These are phyloP conservation scores for Oreochromis grahami DNA, from an alignment of 2,797 vertebrate genomes.

Conservation along the genomic window DNA sequence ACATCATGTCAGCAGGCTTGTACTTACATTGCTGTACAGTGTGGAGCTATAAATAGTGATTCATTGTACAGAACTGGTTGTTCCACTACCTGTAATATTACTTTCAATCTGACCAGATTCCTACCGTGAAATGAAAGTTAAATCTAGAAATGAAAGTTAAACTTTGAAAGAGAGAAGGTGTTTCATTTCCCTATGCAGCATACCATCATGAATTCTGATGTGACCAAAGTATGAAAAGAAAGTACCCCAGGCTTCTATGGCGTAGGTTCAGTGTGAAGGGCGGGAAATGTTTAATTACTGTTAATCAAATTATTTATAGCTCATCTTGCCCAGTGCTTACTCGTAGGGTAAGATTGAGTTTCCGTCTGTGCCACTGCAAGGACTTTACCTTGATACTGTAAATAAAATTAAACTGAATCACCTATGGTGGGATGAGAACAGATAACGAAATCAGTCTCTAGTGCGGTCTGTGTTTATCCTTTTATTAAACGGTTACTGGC, in stretches of 20 bases:
- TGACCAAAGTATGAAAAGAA: not conserved
- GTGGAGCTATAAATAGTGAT: not conserved
- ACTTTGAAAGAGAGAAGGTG: not conserved
- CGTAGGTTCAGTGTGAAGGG: not conserved
- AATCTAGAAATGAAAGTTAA: not conserved
- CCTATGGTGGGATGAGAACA: not conserved
- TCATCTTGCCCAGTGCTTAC: not conserved
- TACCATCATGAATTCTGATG: not conserved
- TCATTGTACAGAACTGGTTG: not conserved
- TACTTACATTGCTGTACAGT: rapidly evolving
- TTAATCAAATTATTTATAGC: not conserved
- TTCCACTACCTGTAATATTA: rapidly evolving
- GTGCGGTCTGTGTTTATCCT: not conserved
- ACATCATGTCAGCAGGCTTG: not conserved
- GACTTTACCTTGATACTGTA: not conserved
- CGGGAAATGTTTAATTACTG: not conserved
- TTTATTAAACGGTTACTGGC: not conserved
- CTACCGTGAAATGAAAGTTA: slow-evolving; percentile 27
- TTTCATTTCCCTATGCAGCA: slow-evolving; percentile 5
- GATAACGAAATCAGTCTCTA: not conserved
- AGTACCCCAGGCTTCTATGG: not conserved
- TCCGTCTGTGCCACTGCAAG: not conserved
- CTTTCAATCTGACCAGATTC: not conserved
- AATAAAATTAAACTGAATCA: not conserved
- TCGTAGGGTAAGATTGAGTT: not conserved